These are phyloP conservation scores for Trididemnum clinides DNA, from an alignment of 23 tunicate species.

Conservation along the genomic window DNA sequence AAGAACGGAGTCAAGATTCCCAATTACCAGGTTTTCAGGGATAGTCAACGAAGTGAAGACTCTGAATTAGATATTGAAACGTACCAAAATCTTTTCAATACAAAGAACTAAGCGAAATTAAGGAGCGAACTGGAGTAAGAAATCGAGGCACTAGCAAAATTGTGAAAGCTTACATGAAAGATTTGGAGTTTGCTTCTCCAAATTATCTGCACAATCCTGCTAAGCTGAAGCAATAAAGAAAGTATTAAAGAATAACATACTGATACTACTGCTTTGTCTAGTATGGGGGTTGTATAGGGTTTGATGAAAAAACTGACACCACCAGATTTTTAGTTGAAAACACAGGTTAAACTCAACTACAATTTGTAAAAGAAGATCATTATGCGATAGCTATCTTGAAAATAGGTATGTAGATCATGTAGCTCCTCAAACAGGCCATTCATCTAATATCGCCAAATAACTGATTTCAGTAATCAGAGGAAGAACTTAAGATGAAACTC, in stretches of 20 bases:
- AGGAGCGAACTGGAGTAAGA: not conserved
- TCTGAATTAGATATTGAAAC: not conserved
- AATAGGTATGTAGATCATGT: no score
- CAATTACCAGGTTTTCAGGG: not conserved
- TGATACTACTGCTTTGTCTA: not conserved
- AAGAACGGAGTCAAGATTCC: not conserved
- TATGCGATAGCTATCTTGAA: no score
- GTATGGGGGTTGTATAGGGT: not conserved
- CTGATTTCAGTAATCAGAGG: not conserved
- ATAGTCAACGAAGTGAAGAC: not conserved
- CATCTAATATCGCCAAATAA: not conserved
- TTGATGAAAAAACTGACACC: not conserved
- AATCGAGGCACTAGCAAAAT: not conserved
- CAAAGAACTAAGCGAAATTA: slow-evolving; percentile 2
- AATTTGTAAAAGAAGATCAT: not conserved
- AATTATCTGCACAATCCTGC: not conserved
- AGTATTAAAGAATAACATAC: not conserved
- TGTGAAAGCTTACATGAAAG: not conserved
- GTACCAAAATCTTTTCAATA: slow-evolving; percentile 4
- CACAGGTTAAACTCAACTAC: not conserved
- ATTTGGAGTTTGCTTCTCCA: slow-evolving; percentile 2
- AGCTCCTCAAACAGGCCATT: not conserved
- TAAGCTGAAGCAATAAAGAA: not conserved
- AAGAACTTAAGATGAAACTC: not conserved
- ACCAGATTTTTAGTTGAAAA: not conserved